A percentile compares a stretch with the other conserved stretches of the same genome.
Evolutionary conservation across 2,797 vertebrate species (phyloP).

Genomic region (Gastrophryne carolinensis): DNA sequence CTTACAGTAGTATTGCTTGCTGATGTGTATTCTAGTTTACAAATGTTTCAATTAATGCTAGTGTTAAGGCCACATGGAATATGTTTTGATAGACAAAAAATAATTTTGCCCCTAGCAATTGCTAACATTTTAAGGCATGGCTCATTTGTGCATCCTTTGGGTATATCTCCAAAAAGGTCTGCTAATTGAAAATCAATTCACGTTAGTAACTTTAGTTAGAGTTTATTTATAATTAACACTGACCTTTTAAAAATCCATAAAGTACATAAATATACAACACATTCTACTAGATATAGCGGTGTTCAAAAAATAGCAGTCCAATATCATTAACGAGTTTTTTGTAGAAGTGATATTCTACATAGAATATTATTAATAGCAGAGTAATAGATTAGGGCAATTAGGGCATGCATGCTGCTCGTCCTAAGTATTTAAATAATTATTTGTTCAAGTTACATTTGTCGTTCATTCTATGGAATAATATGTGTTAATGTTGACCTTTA

Average conservation of each 20-base stretch:
- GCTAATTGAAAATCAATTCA: constrained; percentile 44
- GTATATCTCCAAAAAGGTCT: constrained; percentile 42
- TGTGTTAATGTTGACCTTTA: no score
- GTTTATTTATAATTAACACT: constrained; percentile 48
- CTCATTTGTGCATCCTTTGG: constrained; percentile 41
- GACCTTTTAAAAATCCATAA: constrained; percentile 43
- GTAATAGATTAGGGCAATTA: no score
- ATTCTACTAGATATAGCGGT: not conserved
- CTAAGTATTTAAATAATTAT: no score
- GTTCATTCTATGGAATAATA: no score
- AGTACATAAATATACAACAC: constrained; percentile 23
- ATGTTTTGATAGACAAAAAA: constrained; percentile 23
- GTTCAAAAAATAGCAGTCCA: no score
- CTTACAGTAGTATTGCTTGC: no score
- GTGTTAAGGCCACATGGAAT: constrained; percentile 24
- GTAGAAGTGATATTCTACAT: no score
- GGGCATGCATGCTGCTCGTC: no score
- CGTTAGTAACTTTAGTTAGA: constrained; percentile 41
- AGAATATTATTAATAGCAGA: no score
- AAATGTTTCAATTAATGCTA: constrained; percentile 31
- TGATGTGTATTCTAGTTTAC: not conserved
- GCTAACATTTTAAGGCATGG: constrained; percentile 39
- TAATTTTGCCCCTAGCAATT: constrained; percentile 47
- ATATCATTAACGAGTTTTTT: no score
- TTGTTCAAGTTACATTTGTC: no score